phyloP scores from a whole-genome alignment of 2,797 vertebrate genomes.

The Phaenicophaeus curvirostris region DNA sequence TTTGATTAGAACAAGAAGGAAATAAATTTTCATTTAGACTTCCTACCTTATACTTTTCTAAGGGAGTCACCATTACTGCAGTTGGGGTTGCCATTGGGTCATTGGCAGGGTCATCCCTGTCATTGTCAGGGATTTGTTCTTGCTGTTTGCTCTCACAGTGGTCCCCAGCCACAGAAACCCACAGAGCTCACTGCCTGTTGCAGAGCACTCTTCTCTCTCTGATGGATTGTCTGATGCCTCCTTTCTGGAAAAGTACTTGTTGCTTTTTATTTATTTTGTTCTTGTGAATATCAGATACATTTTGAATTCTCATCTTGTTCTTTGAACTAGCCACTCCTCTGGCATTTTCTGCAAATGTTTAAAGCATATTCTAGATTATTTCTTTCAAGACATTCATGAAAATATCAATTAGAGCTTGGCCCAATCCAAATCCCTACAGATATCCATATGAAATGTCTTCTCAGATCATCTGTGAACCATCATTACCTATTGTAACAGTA shows the following conservation, averaged over 20 bases:
- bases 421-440: background rate
- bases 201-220: background rate
- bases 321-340: background rate
- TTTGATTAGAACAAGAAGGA: background rate
- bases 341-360: background rate
- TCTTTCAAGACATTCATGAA: background rate
- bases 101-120: background rate
- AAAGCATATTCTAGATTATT: background rate
- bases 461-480: background rate
- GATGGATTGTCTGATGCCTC: background rate
- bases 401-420: background rate
- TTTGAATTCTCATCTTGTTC: background rate
- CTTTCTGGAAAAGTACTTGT: background rate
- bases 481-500: background rate
- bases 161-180: background rate
- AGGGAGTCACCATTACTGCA: background rate
- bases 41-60: background rate
- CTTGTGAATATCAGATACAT: background rate
- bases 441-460: background rate
- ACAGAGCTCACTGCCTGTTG: background rate
- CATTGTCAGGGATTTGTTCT: fast-evolving
- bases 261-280: background rate
- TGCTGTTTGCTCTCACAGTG: background rate
- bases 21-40: background rate
- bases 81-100: background rate